Base-by-base conservation (phyloP, 2,797 vertebrate genomes). In the Fistularia tabacaria region DNA sequence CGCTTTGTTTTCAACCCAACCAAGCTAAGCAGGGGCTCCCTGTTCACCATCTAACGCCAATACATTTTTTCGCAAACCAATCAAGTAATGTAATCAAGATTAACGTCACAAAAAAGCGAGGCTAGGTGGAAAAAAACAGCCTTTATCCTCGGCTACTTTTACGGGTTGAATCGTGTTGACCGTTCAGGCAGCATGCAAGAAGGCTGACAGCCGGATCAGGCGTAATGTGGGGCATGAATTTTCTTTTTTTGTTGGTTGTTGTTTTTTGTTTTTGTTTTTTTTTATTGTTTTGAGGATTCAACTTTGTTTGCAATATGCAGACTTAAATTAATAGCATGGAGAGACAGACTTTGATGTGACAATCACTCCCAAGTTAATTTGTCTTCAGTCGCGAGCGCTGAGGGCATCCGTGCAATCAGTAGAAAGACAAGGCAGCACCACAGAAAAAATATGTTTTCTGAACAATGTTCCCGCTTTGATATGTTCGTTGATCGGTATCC, bases 331-430 rank as follows among this genome's bases (percentile, higher is more conserved):
- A 78, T 39, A 49, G 58, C 66, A 64, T 3, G 38, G 48, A 53
- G 62, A 63, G 62, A 42, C 53, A 71, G 51, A 67, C 76, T 85
- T 77, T 85, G 81, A 83, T 81, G 80, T 83, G 83, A 78, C 82
- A 79, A 75, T 76, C 77, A 74, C 65, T 77, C 73, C 72, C 75
- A 66, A 82, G 77, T 79, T 83, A 81, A 86, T 85, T 86, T 85
- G 77, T 77, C 76, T 82, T 82, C 79, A 82, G 74, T 84, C 81
- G 65, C 71, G 63, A 76, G 71, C 49, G 56, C 77, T 82, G 65
- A 72, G 69, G 79, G 80, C 80, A 55, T 71, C 69, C 57, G 44
- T 62, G 71, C 76, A 77, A 71, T 82, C 79, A 82, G 69, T 9
- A 70, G 47, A 67, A 72, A 82, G 71, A 84, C 76, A 77, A 76